Evolutionary conservation across 2,797 vertebrate species (phyloP).

Genomic region (Notolabrus celidotus): DNA sequence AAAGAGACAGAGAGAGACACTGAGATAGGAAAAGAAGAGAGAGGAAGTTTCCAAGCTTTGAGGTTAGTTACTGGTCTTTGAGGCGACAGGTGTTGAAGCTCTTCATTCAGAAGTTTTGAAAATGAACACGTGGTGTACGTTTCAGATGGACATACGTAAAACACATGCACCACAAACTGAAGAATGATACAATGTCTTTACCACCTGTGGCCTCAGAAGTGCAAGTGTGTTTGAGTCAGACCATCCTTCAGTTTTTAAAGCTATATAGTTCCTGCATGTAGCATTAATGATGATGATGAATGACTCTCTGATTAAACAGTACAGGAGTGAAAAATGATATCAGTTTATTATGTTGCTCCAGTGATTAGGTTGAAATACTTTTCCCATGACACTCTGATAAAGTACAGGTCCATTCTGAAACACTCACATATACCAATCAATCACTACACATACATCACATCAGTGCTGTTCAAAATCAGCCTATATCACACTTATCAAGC

Average conservation of each 20-base stretch:
- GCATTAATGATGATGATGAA: conserved; percentile 56
- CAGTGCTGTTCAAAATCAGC: background rate
- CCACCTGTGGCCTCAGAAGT: conserved; percentile 41
- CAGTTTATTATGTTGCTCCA: conserved; percentile 26
- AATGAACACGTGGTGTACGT: conserved; percentile 29
- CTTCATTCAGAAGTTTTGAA: conserved; percentile 35
- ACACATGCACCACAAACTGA: conserved; percentile 21
- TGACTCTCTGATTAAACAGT: conserved; percentile 26
- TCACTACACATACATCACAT: background rate
- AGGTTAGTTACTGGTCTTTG: conserved; percentile 54
- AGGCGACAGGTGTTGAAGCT: conserved; percentile 66
- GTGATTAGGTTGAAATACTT: conserved; percentile 48
- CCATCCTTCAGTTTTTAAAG: conserved; percentile 8
- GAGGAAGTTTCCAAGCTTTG: conserved; percentile 57
- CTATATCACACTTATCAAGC: conserved; percentile 2
- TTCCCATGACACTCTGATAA: conserved; percentile 29
- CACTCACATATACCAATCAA: background rate
- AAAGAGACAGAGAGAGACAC: conserved; percentile 12
- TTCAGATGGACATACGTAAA: conserved; percentile 13
- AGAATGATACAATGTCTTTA: conserved; percentile 30
- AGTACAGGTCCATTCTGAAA: conserved; percentile 18
- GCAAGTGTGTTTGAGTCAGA: conserved; percentile 1
- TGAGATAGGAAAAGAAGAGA: conserved; percentile 24
- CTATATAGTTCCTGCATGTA: background rate
- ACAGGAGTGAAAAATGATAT: conserved; percentile 24